Conservation (phyloP, 2,888 invertebrate genomes). For the Andricus curvator region DNA sequence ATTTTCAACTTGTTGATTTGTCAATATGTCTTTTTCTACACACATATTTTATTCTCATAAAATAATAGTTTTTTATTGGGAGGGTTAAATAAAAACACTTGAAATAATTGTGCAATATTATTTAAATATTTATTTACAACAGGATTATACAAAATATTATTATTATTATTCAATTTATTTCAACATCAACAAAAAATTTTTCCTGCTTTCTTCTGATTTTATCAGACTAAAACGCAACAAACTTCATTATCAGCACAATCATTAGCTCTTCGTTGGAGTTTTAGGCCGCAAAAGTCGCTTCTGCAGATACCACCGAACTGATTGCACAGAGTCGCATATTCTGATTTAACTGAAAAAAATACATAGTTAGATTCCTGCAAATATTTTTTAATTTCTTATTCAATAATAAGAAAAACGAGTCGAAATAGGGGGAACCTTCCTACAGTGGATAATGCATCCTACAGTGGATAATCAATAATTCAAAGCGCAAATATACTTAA, state of each 20-base stretch:
- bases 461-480: too few relatives aligned
- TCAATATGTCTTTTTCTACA: too few relatives aligned
- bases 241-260: conserved; percentile 45
- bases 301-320: conserved; percentile 55
- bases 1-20: too few relatives aligned
- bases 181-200: neutral
- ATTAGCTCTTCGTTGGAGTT: conserved; percentile 1
- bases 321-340: conserved; percentile 49
- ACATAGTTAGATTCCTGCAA: too few relatives aligned
- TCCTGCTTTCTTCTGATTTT: neutral
- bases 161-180: neutral
- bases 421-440: too few relatives aligned
- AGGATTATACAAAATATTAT: neutral
- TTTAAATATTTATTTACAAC: neutral
- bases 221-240: conserved; percentile 51
- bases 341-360: conserved; percentile 47
- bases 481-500: too few relatives aligned
- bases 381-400: too few relatives aligned
- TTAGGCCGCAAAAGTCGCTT: conserved; percentile 19
- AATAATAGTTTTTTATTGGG: too few relatives aligned
- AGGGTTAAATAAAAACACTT: too few relatives aligned
- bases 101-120: neutral
- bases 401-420: too few relatives aligned
- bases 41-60: too few relatives aligned
- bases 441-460: too few relatives aligned